A percentile compares a stretch with the other conserved stretches of the same genome.
Conservation (phyloP, 2,113 vertebrate genomes). For the Archocentrus centrarchus region DNA sequence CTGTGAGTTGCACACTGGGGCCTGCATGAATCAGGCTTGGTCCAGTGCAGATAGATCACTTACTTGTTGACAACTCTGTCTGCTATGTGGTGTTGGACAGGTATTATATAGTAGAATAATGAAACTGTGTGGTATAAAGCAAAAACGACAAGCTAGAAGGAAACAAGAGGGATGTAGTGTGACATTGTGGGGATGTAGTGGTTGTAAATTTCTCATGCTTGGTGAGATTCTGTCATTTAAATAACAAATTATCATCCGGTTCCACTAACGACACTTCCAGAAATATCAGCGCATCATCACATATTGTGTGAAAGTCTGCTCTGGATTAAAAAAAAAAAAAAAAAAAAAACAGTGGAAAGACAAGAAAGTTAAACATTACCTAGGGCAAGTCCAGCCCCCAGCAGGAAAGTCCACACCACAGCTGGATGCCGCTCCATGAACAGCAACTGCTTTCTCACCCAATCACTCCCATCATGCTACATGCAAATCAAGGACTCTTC, state of each 20-base stretch:
- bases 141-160: background rate
- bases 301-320: background rate
- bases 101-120: background rate
- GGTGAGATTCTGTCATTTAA: conserved; percentile 8
- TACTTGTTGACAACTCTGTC: background rate
- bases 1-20: background rate
- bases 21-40: background rate
- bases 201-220: conserved; percentile 7
- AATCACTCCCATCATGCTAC: background rate
- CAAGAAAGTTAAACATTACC: conserved; percentile 38
- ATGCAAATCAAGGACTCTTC: background rate
- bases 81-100: background rate
- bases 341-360: background rate
- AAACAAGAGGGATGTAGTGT: background rate
- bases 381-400: conserved; percentile 17
- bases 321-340: background rate
- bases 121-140: background rate
- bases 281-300: background rate
- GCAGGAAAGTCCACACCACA: conserved; percentile 40
- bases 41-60: background rate
- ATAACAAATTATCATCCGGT: background rate
- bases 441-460: background rate
- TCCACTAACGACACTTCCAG: background rate
- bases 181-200: background rate
- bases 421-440: conserved; percentile 31